Conservation (phyloP, 2,113 vertebrate genomes). For the Psophia crepitans region DNA sequence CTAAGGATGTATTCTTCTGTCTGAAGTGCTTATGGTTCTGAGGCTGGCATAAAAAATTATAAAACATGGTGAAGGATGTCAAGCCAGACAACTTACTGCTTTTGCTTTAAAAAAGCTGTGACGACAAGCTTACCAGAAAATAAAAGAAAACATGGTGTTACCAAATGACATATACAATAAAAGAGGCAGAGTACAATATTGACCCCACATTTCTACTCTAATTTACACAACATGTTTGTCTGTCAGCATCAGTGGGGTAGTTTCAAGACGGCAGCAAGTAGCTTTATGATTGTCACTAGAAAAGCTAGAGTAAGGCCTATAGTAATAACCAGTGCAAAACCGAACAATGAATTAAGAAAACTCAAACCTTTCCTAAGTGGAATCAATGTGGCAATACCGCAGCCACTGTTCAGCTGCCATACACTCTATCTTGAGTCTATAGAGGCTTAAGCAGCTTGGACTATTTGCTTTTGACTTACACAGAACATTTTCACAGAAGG, state of each 20-base stretch:
- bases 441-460: neutral
- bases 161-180: neutral
- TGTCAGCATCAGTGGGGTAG: neutral
- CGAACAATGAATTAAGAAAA: accelerated
- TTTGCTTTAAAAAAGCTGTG: neutral
- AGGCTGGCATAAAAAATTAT: neutral
- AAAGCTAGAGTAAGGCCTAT: neutral
- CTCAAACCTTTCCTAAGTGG: neutral
- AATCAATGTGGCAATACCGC: neutral
- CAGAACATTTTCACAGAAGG: neutral
- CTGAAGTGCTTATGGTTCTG: neutral
- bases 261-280: neutral
- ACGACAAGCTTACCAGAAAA: neutral
- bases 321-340: neutral
- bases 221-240: neutral
- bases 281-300: neutral
- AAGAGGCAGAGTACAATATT: neutral
- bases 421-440: neutral
- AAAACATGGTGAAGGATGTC: neutral
- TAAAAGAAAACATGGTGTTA: neutral
- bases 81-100: neutral
- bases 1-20: neutral
- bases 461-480: neutral
- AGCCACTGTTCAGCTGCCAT: neutral
- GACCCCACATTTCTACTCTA: neutral